A percentile compares a stretch with the other conserved stretches of the same genome.
phyloP scores from a whole-genome alignment of 64 coral and sea anemone species.

The Trachythela sp. region DNA sequence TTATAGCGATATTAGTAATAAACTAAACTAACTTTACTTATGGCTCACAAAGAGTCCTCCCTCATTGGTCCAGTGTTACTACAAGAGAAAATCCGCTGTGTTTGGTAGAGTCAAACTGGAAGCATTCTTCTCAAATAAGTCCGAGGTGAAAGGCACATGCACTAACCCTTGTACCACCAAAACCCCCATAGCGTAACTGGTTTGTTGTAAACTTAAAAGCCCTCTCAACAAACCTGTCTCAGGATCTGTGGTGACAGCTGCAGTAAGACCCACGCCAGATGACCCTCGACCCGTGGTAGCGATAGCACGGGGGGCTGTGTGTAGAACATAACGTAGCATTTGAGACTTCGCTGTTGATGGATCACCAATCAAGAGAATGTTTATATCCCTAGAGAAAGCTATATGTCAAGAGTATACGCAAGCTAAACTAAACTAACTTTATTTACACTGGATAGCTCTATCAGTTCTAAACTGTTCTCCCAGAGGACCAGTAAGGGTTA shows the following conservation, averaged over 20 bases:
- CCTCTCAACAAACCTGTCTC: slow-evolving; percentile 47
- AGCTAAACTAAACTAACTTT: not conserved
- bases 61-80: no score
- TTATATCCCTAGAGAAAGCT: slow-evolving; percentile 72
- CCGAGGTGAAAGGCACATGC: no score
- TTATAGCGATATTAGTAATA: not conserved
- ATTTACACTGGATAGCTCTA: no score
- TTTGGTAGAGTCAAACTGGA: no score
- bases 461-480: no score
- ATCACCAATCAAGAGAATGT: slow-evolving; percentile 94
- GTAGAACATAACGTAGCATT: slow-evolving; percentile 94
- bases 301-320: slow-evolving; percentile 88
- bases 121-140: no score
- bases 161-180: no score
- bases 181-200: no score
- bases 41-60: no score
- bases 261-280: slow-evolving; percentile 90
- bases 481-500: no score
- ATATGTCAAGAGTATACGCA: not conserved
- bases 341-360: slow-evolving; percentile 99
- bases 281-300: slow-evolving; percentile 96
- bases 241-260: slow-evolving; percentile 93
- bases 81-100: no score
- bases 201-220: no score
- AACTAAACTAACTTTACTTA: not conserved